Percentiles rank a stretch among this genome's conserved stretches.
These are phyloP conservation scores for Daphoenositta chrysoptera DNA, from an alignment of 2,113 vertebrate species.

Conservation along the genomic window DNA sequence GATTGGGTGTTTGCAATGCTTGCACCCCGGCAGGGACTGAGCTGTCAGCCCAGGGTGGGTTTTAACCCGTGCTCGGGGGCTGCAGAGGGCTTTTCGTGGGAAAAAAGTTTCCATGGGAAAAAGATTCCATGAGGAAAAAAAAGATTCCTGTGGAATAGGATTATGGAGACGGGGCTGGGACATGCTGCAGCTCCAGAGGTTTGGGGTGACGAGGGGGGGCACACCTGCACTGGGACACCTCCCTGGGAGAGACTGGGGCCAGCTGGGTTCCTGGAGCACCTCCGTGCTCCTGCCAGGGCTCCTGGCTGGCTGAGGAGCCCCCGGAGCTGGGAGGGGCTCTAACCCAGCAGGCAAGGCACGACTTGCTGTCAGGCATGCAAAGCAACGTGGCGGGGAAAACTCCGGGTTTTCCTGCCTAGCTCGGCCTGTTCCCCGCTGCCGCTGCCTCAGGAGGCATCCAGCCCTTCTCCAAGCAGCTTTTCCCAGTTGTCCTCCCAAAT, in stretches of 20 bases:
- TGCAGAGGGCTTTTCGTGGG: not conserved
- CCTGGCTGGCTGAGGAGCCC: not conserved
- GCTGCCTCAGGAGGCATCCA: not conserved
- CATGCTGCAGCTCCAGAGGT: not conserved
- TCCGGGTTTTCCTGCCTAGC: constrained; percentile 24
- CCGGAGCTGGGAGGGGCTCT: constrained; percentile 28
- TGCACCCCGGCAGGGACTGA: not conserved
- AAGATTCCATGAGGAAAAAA: not conserved
- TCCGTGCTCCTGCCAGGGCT: not conserved
- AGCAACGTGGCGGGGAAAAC: not conserved
- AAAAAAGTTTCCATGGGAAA: not conserved
- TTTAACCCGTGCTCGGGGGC: not conserved
- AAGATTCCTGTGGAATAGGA: not conserved
- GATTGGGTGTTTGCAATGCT: not conserved
- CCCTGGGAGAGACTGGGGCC: not conserved
- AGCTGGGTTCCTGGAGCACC: not conserved
- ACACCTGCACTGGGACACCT: not conserved
- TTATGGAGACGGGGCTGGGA: not conserved
- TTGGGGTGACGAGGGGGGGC: fast-evolving
- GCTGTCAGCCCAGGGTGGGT: not conserved
- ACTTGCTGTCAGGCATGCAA: constrained; percentile 65
- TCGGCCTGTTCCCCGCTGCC: not conserved
- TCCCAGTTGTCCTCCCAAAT: not conserved
- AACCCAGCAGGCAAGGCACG: constrained; percentile 31
- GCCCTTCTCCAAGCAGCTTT: not conserved